These are phyloP conservation scores for Dasysyrphus tricinctus DNA, from an alignment of 2,888 invertebrate species.

Conservation along the genomic window DNA sequence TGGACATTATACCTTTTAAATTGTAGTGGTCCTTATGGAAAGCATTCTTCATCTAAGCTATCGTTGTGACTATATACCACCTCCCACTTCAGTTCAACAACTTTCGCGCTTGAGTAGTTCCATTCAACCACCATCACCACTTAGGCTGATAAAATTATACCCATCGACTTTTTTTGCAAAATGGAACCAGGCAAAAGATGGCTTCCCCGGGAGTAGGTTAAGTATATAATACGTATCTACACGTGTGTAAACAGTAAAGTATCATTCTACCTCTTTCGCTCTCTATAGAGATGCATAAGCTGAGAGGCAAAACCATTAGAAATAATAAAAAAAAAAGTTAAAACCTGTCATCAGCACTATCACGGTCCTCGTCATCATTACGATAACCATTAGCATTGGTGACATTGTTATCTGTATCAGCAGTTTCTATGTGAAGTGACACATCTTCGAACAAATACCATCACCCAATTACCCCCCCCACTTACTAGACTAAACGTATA, in stretches of 20 bases:
- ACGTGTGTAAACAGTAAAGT: constrained; percentile 34
- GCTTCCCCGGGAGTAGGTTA: constrained; percentile 68
- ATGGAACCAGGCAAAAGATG: constrained; percentile 43
- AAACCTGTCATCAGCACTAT: constrained; percentile 75
- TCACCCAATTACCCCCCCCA: constrained; percentile 25
- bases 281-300: constrained; percentile 33
- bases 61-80: background rate
- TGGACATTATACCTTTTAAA: constrained; percentile 43
- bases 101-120: constrained; percentile 38
- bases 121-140: constrained; percentile 2
- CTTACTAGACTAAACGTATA: constrained; percentile 18
- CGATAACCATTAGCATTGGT: constrained; percentile 72
- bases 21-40: constrained; percentile 17
- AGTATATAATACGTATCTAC: constrained; percentile 37
- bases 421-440: constrained; percentile 62
- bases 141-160: constrained; percentile 38
- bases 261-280: background rate
- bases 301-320: constrained; percentile 56
- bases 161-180: constrained; percentile 41
- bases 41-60: constrained; percentile 24
- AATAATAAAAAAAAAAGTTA: constrained; percentile 44
- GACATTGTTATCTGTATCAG: constrained; percentile 74
- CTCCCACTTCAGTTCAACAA: constrained; percentile 49
- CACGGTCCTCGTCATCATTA: constrained; percentile 63
- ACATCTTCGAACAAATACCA: constrained; percentile 51